These are phyloP conservation scores for Luscinia luscinia DNA, from an alignment of 2,797 vertebrate genomes.

Conservation along the genomic window DNA sequence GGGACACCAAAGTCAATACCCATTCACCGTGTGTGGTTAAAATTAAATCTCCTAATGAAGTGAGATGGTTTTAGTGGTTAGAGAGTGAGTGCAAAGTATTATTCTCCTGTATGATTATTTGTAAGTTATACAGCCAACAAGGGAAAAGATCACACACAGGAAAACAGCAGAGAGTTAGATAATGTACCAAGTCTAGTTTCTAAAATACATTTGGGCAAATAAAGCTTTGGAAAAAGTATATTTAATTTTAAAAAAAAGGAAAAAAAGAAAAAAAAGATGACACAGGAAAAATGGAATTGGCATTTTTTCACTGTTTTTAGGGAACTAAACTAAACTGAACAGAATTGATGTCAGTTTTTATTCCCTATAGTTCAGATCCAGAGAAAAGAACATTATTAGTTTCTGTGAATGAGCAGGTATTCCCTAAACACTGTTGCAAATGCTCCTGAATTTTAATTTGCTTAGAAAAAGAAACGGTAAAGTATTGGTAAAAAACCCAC, in stretches of 20 bases:
- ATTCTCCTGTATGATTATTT: constrained; percentile 66
- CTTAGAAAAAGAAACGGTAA: not conserved
- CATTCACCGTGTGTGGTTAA: constrained; percentile 62
- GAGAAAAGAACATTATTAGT: constrained; percentile 23
- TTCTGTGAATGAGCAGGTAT: constrained; percentile 52
- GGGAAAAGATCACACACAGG: constrained; percentile 56
- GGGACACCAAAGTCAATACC: constrained; percentile 66
- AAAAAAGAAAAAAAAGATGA: not conserved
- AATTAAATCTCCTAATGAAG: constrained; percentile 72
- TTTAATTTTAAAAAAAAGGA: not conserved
- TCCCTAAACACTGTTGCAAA: constrained; percentile 17
- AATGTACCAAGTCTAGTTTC: constrained; percentile 33
- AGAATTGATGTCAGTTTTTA: constrained; percentile 6
- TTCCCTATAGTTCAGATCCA: not conserved
- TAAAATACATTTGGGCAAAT: constrained; percentile 42
- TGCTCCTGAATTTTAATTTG: constrained; percentile 18
- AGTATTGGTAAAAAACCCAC: not conserved
- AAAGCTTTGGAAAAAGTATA: not conserved
- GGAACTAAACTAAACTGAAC: not conserved
- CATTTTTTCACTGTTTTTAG: constrained; percentile 1
- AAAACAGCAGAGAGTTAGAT: constrained; percentile 45
- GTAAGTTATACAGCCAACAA: constrained; percentile 57
- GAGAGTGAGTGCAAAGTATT: constrained; percentile 59
- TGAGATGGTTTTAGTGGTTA: constrained; percentile 63
- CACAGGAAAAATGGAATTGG: not conserved